Conservation (phyloP, 2,888 invertebrate species). For the Spilarctia lutea region DNA sequence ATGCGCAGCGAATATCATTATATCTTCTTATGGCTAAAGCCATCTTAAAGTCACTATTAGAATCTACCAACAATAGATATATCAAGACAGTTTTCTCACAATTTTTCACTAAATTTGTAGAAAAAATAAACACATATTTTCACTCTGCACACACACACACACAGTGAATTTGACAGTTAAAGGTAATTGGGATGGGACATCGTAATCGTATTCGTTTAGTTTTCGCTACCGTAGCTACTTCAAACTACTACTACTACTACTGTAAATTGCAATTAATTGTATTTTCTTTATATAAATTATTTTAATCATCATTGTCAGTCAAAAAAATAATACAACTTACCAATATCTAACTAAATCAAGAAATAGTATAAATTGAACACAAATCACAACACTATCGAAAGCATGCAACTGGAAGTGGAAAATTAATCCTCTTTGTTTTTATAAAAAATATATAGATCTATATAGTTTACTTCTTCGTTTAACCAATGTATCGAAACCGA, state of each 20-base stretch:
- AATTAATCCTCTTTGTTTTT: neutral
- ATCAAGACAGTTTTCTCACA: neutral
- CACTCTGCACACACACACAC: neutral
- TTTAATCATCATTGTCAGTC: neutral
- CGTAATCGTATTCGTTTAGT: neutral
- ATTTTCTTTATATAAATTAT: too few species aligned
- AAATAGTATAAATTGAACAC: neutral
- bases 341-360: too few species aligned
- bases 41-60: slow-evolving; percentile 54
- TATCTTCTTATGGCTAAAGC: slow-evolving; percentile 68
- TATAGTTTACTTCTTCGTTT: neutral
- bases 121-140: neutral
- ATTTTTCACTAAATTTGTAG: neutral
- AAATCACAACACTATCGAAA: neutral
- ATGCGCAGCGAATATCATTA: slow-evolving; percentile 59
- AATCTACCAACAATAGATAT: neutral
- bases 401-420: neutral
- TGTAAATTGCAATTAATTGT: too few species aligned
- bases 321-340: neutral
- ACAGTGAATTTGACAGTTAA: neutral
- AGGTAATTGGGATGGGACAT: neutral
- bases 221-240: neutral
- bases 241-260: too few species aligned
- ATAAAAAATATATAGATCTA: neutral
- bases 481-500: neutral